Evolutionary conservation across 2,113 vertebrate species (phyloP).

Genomic region (Gambusia affinis): DNA sequence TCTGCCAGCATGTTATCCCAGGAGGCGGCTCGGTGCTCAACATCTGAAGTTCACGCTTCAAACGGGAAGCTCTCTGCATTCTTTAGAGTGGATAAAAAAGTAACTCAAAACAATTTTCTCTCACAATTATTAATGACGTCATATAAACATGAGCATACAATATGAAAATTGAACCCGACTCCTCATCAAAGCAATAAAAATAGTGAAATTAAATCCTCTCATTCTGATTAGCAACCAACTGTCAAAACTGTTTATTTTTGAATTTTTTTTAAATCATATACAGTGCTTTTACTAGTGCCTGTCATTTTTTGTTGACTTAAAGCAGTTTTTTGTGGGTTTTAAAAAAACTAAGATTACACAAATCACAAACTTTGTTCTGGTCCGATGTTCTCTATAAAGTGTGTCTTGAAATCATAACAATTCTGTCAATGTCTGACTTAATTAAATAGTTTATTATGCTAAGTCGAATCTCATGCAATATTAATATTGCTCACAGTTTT

Average conservation of each 20-base stretch:
- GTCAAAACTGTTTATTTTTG: too few species aligned
- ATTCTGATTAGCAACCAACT: too few species aligned
- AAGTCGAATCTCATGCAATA: neutral
- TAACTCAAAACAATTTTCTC: neutral
- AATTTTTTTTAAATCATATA: too few species aligned
- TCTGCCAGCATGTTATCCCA: conserved; percentile 91
- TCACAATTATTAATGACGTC: neutral
- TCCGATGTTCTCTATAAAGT: neutral
- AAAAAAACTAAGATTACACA: neutral
- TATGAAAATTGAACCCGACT: too few species aligned
- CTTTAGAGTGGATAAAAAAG: neutral
- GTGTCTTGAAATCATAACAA: neutral
- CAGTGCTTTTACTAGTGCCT: too few species aligned
- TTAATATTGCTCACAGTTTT: neutral
- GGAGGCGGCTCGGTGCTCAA: conserved; percentile 87
- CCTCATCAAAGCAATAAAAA: too few species aligned
- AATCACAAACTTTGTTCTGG: neutral
- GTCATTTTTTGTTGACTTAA: too few species aligned
- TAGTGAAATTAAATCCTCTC: too few species aligned
- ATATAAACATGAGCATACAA: neutral
- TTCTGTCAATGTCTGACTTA: neutral
- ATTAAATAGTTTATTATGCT: too few species aligned
- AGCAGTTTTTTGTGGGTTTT: too few species aligned
- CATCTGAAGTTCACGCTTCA: conserved; percentile 89
- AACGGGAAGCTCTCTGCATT: conserved; percentile 88